A percentile compares a stretch with the other conserved stretches of the same genome.
These are phyloP conservation scores for Camptogramma bilineatum DNA, from an alignment of 2,888 invertebrate species.

Conservation along the genomic window DNA sequence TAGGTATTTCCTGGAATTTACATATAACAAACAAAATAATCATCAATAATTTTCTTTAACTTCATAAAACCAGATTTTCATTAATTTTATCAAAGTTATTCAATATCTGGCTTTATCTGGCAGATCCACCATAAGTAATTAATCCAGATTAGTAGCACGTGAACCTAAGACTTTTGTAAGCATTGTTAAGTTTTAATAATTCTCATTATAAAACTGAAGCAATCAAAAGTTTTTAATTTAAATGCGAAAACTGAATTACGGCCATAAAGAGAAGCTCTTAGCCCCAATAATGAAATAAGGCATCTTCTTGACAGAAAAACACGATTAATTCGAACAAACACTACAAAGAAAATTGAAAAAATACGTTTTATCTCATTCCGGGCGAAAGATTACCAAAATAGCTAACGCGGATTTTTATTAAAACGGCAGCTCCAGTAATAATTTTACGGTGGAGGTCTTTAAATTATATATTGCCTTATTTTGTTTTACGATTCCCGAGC, in stretches of 20 bases:
- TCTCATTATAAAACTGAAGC: not conserved
- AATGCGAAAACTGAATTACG: not conserved
- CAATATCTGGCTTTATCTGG: too few species aligned
- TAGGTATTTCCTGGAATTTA: too few species aligned
- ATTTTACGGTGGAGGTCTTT: slow-evolving; percentile 41
- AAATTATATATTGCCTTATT: slow-evolving; percentile 42
- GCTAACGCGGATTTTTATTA: slow-evolving; percentile 32
- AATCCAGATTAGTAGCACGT: not conserved
- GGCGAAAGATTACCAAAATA: slow-evolving; percentile 17
- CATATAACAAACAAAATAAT: too few species aligned
- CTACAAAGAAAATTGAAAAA: slow-evolving; percentile 26
- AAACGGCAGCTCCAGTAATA: slow-evolving; percentile 39
- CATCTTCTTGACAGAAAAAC: slow-evolving; percentile 7
- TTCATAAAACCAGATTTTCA: too few species aligned
- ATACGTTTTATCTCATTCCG: slow-evolving; percentile 19
- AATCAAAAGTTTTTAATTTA: not conserved
- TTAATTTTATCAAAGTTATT: too few species aligned
- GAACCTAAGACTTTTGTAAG: not conserved
- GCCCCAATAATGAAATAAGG: not conserved
- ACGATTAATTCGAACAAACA: slow-evolving; percentile 11
- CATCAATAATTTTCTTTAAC: too few species aligned
- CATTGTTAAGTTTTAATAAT: not conserved
- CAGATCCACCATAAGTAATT: too few species aligned
- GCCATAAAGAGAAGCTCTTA: not conserved
- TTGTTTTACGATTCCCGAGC: slow-evolving; percentile 38